Percentiles rank a stretch among this genome's conserved stretches.
Conservation (phyloP, 2,797 vertebrate genomes). For the Syngnathus rostellatus region DNA sequence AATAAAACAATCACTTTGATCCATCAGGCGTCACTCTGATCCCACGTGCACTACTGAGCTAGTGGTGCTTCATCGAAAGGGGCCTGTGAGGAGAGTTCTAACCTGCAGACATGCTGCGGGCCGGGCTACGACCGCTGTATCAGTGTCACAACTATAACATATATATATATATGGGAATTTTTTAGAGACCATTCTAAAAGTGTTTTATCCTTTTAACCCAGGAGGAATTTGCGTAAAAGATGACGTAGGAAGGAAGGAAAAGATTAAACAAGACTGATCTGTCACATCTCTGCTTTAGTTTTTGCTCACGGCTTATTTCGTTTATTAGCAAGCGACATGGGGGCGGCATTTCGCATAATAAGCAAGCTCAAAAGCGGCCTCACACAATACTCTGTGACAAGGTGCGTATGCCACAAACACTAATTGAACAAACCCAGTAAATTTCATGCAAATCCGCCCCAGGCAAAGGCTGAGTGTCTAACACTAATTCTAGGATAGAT, state of each 20-base stretch:
- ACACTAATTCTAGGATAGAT: constrained; percentile 27
- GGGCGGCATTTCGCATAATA: constrained; percentile 41
- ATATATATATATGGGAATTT: background rate
- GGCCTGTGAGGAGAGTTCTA: background rate
- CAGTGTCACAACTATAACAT: background rate
- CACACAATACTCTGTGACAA: constrained; percentile 41
- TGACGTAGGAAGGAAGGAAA: constrained; percentile 1
- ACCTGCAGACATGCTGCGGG: background rate
- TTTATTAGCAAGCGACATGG: constrained; percentile 39
- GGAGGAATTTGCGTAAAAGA: constrained; percentile 10
- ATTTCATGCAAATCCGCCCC: constrained; percentile 47
- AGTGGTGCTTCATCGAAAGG: background rate
- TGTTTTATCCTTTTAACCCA: background rate
- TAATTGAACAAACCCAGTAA: constrained; percentile 44
- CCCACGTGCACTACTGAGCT: background rate
- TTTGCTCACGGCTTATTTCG: constrained; percentile 42
- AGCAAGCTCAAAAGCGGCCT: constrained; percentile 39
- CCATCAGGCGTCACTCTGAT: constrained; percentile 5
- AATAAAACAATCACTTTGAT: constrained; percentile 9
- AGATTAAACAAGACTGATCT: constrained; percentile 25
- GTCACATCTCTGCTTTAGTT: constrained; percentile 31
- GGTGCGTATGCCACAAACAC: constrained; percentile 28
- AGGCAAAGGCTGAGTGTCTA: background rate
- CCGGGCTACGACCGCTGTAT: background rate
- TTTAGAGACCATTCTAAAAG: background rate